A percentile compares a stretch with the other conserved stretches of the same genome.
These are phyloP conservation scores for Dinomys branickii DNA, from an alignment of 2,113 vertebrate species.

Conservation along the genomic window DNA sequence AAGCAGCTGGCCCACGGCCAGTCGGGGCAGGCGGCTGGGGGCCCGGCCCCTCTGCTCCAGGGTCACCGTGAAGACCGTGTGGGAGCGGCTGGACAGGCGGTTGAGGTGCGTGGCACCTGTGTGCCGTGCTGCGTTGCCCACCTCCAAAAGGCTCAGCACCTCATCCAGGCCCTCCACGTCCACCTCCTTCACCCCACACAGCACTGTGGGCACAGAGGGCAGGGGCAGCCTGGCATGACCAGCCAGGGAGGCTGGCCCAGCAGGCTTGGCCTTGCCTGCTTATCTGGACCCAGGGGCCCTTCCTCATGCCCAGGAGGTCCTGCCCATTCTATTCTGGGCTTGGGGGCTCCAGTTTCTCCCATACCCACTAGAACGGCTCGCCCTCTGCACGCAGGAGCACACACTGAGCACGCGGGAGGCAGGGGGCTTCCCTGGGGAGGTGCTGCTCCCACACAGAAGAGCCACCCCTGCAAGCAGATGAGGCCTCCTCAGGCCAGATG, in stretches of 20 bases:
- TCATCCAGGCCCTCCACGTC: constrained; percentile 98
- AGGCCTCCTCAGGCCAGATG: neutral
- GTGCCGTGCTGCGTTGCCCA: constrained; percentile 96
- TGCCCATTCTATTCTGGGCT: neutral
- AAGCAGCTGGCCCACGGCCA: constrained; percentile 88
- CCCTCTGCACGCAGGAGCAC: neutral
- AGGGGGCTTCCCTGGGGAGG: neutral
- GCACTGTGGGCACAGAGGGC: constrained; percentile 86
- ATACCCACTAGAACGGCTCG: neutral
- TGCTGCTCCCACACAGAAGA: neutral
- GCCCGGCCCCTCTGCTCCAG: constrained; percentile 94
- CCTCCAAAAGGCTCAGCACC: constrained; percentile 96
- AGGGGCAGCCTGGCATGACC: rapidly evolving
- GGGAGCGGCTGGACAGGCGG: constrained; percentile 94
- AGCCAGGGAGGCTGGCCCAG: neutral
- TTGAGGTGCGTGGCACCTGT: constrained; percentile 96
- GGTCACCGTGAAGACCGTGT: constrained; percentile 95
- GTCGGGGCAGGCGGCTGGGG: constrained; percentile 84
- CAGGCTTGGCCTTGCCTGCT: too few relatives aligned
- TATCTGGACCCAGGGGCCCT: neutral
- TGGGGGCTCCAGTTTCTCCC: neutral
- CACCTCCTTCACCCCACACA: constrained; percentile 95
- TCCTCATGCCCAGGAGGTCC: rapidly evolving
- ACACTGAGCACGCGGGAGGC: neutral
- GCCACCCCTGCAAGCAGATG: neutral